Conservation (phyloP, 2,888 invertebrate species). For the Torymus tubicola region DNA sequence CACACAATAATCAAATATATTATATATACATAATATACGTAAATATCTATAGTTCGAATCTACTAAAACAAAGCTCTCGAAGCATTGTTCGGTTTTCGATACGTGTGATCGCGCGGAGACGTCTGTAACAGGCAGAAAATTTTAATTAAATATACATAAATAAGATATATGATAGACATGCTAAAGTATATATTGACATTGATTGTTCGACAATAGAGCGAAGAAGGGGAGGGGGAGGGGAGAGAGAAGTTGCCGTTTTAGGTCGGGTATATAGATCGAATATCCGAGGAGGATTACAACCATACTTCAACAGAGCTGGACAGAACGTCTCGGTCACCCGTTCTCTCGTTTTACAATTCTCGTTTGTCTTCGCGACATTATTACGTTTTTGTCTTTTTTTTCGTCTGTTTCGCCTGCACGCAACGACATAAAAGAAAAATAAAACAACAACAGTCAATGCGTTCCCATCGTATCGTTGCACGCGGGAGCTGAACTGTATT, state of each 20-base stretch:
- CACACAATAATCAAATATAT: conserved; percentile 31
- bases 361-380: too few species aligned
- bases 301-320: too few species aligned
- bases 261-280: not conserved
- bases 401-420: too few species aligned
- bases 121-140: conserved; percentile 10
- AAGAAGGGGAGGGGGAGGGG: not conserved
- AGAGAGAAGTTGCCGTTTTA: not conserved
- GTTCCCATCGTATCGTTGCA: conserved; percentile 9
- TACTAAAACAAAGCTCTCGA: not conserved
- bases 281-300: not conserved
- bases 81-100: too few species aligned
- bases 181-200: conserved; percentile 19
- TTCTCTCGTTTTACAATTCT: too few species aligned
- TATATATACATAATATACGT: not conserved
- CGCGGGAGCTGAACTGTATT: conserved; percentile 31
- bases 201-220: conserved; percentile 41
- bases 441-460: too few species aligned
- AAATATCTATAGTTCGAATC: not conserved
- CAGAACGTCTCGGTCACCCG: too few species aligned
- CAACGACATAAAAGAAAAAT: too few species aligned
- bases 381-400: too few species aligned
- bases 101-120: not conserved
- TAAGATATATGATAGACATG: conserved; percentile 2
- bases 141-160: not conserved